Evolutionary conservation across 2,888 invertebrate species (phyloP), one percentile per base, ranked within the genome.

Genomic region (Amiota mariae): DNA sequence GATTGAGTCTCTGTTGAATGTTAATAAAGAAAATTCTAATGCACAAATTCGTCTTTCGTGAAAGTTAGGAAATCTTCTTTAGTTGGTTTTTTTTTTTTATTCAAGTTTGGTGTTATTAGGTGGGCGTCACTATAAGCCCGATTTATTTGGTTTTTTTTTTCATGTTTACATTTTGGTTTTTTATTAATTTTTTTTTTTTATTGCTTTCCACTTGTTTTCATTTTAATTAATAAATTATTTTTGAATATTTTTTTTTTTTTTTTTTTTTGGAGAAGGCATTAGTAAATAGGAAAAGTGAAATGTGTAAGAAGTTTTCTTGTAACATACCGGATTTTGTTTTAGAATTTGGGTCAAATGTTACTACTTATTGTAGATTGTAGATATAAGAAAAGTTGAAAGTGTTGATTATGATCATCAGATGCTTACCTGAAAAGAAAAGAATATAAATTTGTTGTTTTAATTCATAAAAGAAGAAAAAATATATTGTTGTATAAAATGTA

Each of bases 201-300:
- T 59, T 59, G 4, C 12, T 59, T 59, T 59, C 2, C 18, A 59
- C 18, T 59, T 59, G 4, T 20, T 59, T 59, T 59, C 2, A 59
- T 18, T 59, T 59, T 59, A 18, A 59, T 59, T 59, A 59, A 18
- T 20, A 59, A 59, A 59, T 56, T 56, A 56, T 56, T 56, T 56
- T 56, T 56, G 56, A n/a, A 56, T 56, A 15, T 2, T 2, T 2
- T 36, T 36, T 15, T 10, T 20, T 15, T 10, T 20, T 20, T 59
- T 20, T 20, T 10, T 18, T 11, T 18, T 20, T 6, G 24, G 59
- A 59, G 12, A 59, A 20, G 12, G 20, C 12, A 59, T 20, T 18
- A 59, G 20, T 59, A 18, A 59, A 13, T 36, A 18, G 59, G 20
- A n/a, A 10, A 57, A n/a, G 8, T 36, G 3, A 36, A 36, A 36